Base-by-base conservation (phyloP, 2,113 vertebrate species). In the Rhipidura dahli region DNA sequence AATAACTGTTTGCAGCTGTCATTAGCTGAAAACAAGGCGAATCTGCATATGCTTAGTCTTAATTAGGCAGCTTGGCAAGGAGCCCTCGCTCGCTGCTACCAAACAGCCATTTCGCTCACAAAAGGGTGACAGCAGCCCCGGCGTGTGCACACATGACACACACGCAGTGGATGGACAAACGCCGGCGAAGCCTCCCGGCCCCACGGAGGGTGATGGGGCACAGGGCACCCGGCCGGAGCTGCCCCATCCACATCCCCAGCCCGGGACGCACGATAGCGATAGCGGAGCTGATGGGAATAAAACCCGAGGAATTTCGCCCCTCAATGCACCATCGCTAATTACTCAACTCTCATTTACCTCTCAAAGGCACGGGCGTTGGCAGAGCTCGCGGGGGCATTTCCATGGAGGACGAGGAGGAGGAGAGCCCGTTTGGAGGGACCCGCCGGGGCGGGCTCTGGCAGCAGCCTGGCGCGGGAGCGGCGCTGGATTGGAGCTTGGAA, bases 1-100 rank as follows among this genome's bases (percentile, higher is more conserved):
- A 96, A 86, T 91, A 91, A 96, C 87, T 96, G 96, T 98, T 97
- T 96, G 95, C 98, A 98, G 97, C 97, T 98, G 98, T 94, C 91
- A 93, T 96, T 88, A 92, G 96, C 94, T 57, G 83, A 93, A 98
- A 97, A 97, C 97, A 97, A 98, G 94, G 88, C 60, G 21, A 95
- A 97, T 98, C 96, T 97, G 97, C 97, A 97, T 97, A 97, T 90
- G 90, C 93, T 97, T 68, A 60, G 90, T 96, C 81, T 91, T 96
- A 93, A 97, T 94, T 89, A 94, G 84, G 89, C 69, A 57, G 78
- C 69, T 90, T 97, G 97, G 96, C 97, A 75, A 71, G 57, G 88
- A 71, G 97, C 98, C 98, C 79, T 95, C 30, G 77, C 97, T 66
- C 27, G 0, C 30, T 87, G 92, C 92, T 93, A 89, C 94, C 96